A percentile compares a stretch with the other conserved stretches of the same genome.
Conservation (phyloP, 2,888 invertebrate species). For the Stenurella melanura region DNA sequence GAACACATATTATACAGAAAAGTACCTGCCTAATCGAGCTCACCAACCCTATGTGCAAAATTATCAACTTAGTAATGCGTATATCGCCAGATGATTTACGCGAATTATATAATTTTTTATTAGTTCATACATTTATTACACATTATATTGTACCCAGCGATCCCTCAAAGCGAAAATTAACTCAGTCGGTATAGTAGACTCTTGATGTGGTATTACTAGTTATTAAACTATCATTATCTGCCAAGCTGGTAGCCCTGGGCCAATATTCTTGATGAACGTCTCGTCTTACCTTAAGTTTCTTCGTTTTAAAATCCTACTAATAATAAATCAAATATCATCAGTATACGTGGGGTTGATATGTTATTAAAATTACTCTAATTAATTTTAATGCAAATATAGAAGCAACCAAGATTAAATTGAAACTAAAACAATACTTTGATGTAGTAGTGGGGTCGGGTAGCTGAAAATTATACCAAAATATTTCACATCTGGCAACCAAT, state of each 20-base stretch:
- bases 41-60: background rate
- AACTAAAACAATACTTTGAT: too few relatives aligned
- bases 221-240: constrained; percentile 39
- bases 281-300: background rate
- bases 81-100: background rate
- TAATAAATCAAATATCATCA: constrained; percentile 27
- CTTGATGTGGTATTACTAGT: constrained; percentile 30
- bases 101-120: constrained; percentile 7
- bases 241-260: constrained; percentile 26
- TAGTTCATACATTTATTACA: constrained; percentile 14
- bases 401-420: background rate
- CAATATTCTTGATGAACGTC: constrained; percentile 30
- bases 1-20: too few relatives aligned
- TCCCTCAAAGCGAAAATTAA: constrained; percentile 30
- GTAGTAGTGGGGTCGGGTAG: too few relatives aligned
- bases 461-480: too few relatives aligned
- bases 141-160: constrained; percentile 10
- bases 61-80: background rate
- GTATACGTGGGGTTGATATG: constrained; percentile 1
- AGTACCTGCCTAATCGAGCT: too few relatives aligned
- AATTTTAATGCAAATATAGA: background rate
- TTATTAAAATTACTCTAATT: background rate
- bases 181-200: constrained; percentile 13
- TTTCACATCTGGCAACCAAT: too few relatives aligned
- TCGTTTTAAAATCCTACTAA: constrained; percentile 17